Evolutionary conservation across 2,888 invertebrate species (phyloP).

Genomic region (Drosophila pseudotakahashii): DNA sequence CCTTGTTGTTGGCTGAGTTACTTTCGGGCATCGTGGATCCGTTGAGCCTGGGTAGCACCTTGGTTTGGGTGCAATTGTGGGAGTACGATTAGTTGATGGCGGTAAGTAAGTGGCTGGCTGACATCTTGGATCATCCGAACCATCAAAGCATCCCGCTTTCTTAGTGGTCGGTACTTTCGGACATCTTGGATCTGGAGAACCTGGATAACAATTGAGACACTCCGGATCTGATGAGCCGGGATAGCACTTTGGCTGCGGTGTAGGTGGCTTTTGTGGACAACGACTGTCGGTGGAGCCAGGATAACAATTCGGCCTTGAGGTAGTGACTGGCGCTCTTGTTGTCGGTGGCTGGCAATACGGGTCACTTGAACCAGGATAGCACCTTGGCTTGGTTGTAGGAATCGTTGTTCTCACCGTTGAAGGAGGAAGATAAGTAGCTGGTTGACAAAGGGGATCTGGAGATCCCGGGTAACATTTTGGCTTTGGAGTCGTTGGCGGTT

Average conservation of each 20-base stretch:
- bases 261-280: constrained; percentile 41
- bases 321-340: not conserved
- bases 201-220: constrained; percentile 17
- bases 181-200: constrained; percentile 29
- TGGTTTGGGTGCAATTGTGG: constrained; percentile 15
- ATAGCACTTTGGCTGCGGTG: constrained; percentile 19
- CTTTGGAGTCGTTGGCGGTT: constrained; percentile 31
- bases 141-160: constrained; percentile 78
- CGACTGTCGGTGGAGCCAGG: constrained; percentile 47
- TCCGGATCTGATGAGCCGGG: constrained; percentile 65
- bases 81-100: constrained; percentile 77
- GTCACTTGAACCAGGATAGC: constrained; percentile 53
- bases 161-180: constrained; percentile 35
- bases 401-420: constrained; percentile 12
- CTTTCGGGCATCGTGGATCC: constrained; percentile 42
- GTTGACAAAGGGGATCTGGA: constrained; percentile 62
- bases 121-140: constrained; percentile 79
- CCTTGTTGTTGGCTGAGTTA: constrained; percentile 27
- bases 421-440: constrained; percentile 23
- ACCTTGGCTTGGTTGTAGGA: constrained; percentile 23
- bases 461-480: constrained; percentile 81
- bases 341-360: constrained; percentile 24
- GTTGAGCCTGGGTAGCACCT: constrained; percentile 45
- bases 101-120: constrained; percentile 29
- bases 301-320: constrained; percentile 28